Evolutionary conservation across 2,797 vertebrate species (phyloP), one percentile per base, ranked within the genome.

Genomic region (Falco cherrug): DNA sequence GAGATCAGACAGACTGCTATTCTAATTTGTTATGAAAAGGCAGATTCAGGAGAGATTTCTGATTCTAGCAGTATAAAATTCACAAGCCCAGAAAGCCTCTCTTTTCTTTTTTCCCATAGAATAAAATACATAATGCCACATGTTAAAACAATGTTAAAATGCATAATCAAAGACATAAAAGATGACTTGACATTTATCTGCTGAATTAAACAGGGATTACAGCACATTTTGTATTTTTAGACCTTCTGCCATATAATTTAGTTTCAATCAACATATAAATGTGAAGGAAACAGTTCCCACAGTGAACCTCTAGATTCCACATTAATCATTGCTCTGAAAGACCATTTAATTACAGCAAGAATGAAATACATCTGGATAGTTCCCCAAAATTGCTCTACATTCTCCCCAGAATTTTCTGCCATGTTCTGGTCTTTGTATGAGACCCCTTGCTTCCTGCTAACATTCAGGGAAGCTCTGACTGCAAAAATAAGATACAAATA

Each of bases 241-340:
- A 64, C 10, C n/a, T 93, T 79, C 60, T 74, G 19, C 50, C 43
- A 81, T 65, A 70, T 35, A 81, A 77, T 61, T 87, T 51, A 61
- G 29, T 92, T 91, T 77, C 21, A 54, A 87, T 89, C 76, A 81
- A 90, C 67, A 84, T 50, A 54, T 39, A 90, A 78, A 75, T 6
- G n/a, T 45, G 61, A 83, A 89, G 70, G 57, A 80, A 95, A 86
- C 45, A 57, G 61, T 88, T 91, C 53, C 65, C 69, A 86, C 77
- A 84, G 65, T 15, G 50, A 77, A 84, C 41, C 35, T 82, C 56
- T 68, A 56, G 75, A 68, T 77, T 93, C 33, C 45, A 65, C 85
- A 88, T 86, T 77, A 85, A 91, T 88, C 76, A 91, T 17, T 84
- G 41, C 37, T 77, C 65, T 89, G 73, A 80, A 90, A 85, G 59